Percentiles rank a stretch among this genome's conserved stretches.
These are phyloP conservation scores for Petrophora chlorosata DNA, from an alignment of 2,888 invertebrate genomes.

Conservation along the genomic window DNA sequence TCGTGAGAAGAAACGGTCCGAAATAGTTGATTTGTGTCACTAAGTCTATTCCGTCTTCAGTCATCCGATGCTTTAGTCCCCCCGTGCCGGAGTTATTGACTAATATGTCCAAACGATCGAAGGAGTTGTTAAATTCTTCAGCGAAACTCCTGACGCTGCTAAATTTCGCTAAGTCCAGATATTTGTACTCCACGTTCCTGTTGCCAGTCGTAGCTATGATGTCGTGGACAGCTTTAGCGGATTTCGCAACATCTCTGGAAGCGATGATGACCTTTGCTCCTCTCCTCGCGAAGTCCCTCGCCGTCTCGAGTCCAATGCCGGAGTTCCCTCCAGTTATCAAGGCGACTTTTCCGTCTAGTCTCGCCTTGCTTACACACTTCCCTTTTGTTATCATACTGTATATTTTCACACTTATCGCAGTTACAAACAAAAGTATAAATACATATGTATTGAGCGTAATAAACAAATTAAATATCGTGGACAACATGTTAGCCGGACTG, in stretches of 20 bases:
- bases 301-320: conserved; percentile 92
- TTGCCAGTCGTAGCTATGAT: conserved; percentile 89
- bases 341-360: conserved; percentile 82
- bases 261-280: conserved; percentile 89
- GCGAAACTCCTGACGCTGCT: conserved; percentile 84
- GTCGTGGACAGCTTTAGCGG: conserved; percentile 86
- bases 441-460: neutral
- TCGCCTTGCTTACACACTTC: conserved; percentile 56
- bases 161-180: conserved; percentile 78
- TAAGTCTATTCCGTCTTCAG: conserved; percentile 85
- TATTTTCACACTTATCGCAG: conserved; percentile 4
- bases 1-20: conserved; percentile 88
- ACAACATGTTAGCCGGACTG: conserved; percentile 15
- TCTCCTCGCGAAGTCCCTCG: conserved; percentile 86
- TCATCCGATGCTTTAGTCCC: conserved; percentile 57
- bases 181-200: conserved; percentile 85
- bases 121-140: conserved; percentile 78
- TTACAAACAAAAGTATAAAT: neutral
- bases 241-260: conserved; percentile 88
- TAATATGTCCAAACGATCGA: conserved; percentile 82
- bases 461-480: neutral
- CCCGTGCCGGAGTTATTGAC: conserved; percentile 86
- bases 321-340: conserved; percentile 92
- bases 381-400: conserved; percentile 33
- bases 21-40: conserved; percentile 88